phyloP scores from a whole-genome alignment of 2,888 invertebrate species.

The Panopea generosa region DNA sequence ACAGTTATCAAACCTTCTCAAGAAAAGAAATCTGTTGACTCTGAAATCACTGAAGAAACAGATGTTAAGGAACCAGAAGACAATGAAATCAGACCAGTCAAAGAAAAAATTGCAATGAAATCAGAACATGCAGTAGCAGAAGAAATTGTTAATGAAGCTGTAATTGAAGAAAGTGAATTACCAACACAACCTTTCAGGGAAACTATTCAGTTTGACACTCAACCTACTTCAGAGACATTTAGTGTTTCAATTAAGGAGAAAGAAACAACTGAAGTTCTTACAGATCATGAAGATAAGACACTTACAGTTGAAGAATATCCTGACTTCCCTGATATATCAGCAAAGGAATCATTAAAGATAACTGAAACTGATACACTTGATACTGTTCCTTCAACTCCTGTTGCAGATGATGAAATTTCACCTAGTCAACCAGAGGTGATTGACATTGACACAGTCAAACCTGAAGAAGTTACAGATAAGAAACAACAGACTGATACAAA shows the following conservation, averaged over 20 bases:
- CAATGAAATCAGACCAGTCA: too few relatives aligned
- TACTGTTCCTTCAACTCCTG: too few relatives aligned
- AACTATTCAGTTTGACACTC: not conserved
- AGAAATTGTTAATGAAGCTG: not conserved
- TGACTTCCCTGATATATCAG: constrained; percentile 13
- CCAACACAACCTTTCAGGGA: not conserved
- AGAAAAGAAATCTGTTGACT: not conserved
- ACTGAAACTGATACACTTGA: constrained; percentile 2
- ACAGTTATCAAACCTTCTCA: constrained; percentile 16
- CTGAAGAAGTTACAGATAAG: too few relatives aligned
- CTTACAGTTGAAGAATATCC: constrained; percentile 21
- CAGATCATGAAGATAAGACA: constrained; percentile 7
- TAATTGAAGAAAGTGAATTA: constrained; percentile 1
- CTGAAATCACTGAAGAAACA: constrained; percentile 12
- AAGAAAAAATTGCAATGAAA: constrained; percentile 22
- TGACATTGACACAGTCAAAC: constrained; percentile 2
- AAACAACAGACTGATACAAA: too few relatives aligned
- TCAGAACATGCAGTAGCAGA: constrained; percentile 5
- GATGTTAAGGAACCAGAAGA: not conserved
- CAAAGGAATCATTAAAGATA: constrained; percentile 1
- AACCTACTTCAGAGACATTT: not conserved
- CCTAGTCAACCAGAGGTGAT: constrained; percentile 8
- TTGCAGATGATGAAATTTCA: constrained; percentile 22
- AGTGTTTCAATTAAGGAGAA: constrained; percentile 2
- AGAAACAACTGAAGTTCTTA: constrained; percentile 15